phyloP scores from a whole-genome alignment of 2,113 vertebrate genomes.

The Nanorana parkeri region DNA sequence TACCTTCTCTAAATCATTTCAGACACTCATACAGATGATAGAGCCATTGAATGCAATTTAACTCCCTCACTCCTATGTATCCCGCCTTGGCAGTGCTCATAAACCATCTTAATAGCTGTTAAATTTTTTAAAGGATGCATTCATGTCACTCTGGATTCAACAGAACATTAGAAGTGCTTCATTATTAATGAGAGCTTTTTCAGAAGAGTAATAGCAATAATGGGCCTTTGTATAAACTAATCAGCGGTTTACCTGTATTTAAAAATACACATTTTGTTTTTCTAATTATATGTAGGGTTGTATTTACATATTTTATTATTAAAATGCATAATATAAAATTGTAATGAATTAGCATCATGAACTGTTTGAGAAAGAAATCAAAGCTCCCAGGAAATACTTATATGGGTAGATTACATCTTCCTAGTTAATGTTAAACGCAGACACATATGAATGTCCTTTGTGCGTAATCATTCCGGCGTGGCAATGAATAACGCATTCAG shows the following conservation, averaged over 20 bases:
- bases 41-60: constrained; percentile 12
- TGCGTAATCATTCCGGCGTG: constrained; percentile 13
- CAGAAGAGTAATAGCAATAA: background rate
- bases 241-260: background rate
- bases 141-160: background rate
- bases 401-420: background rate
- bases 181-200: background rate
- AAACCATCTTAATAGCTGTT: background rate
- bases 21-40: background rate
- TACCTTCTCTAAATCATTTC: background rate
- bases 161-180: background rate
- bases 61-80: background rate
- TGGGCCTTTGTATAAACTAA: background rate
- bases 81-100: background rate
- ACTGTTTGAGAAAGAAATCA: too few species aligned
- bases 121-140: background rate
- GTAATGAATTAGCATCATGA: too few species aligned
- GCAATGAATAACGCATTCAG: constrained; percentile 28
- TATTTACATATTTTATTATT: too few species aligned
- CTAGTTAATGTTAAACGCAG: constrained; percentile 23
- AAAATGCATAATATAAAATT: too few species aligned
- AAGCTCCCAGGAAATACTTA: background rate
- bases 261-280: background rate
- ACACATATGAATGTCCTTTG: background rate
- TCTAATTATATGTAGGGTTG: background rate